Evolutionary conservation across 1,140 invertebrate genomes (phyloP).

Genomic region (Alviniconcha marisindica): DNA sequence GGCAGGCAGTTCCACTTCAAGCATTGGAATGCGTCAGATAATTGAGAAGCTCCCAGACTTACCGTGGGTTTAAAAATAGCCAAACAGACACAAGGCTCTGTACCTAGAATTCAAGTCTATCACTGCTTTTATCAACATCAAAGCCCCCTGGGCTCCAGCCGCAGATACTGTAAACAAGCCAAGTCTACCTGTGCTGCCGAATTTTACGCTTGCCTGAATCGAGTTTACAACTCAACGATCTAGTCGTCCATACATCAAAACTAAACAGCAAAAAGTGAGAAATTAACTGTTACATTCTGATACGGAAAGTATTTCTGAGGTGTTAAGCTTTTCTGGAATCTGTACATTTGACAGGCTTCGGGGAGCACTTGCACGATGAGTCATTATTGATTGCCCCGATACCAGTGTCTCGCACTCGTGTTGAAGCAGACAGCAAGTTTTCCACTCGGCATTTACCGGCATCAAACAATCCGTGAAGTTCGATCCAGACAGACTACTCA

Average conservation of each 20-base stretch:
- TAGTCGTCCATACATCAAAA: not conserved
- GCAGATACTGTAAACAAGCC: slow-evolving; percentile 26
- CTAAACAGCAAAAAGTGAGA: no score
- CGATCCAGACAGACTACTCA: not conserved
- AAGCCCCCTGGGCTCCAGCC: slow-evolving; percentile 2
- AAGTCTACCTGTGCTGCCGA: slow-evolving; percentile 23
- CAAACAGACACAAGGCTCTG: slow-evolving; percentile 15
- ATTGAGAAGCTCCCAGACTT: not conserved
- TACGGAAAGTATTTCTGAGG: no score
- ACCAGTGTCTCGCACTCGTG: slow-evolving; percentile 23
- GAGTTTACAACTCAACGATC: not conserved
- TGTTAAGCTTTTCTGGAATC: not conserved
- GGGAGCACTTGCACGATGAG: slow-evolving; percentile 28
- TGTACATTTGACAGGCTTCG: slow-evolving; percentile 11
- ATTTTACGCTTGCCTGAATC: slow-evolving; percentile 13
- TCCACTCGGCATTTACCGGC: slow-evolving; percentile 8
- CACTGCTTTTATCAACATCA: slow-evolving; percentile 12
- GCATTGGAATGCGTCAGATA: not conserved
- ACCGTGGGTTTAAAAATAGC: not conserved
- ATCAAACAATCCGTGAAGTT: slow-evolving; percentile 27
- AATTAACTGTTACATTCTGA: no score
- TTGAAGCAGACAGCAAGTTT: slow-evolving; percentile 30
- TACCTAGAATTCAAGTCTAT: not conserved
- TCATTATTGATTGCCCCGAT: slow-evolving; percentile 43
- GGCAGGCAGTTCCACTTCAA: not conserved